A percentile compares a stretch with the other conserved stretches of the same genome.
Evolutionary conservation across 2,113 vertebrate species (phyloP).

Genomic region (Fulica atra): DNA sequence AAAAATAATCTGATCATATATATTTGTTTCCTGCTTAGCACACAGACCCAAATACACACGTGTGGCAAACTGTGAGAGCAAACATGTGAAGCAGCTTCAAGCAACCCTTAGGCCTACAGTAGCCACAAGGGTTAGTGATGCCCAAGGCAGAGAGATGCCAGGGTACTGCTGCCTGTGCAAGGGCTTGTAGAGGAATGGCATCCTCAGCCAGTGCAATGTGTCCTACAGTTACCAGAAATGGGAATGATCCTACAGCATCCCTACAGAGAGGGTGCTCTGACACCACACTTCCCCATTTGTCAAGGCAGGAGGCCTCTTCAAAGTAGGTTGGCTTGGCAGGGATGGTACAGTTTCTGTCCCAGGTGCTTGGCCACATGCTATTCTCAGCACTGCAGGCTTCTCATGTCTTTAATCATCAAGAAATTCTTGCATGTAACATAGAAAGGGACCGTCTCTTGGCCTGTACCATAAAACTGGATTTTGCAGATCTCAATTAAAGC

Average conservation of each 20-base stretch:
- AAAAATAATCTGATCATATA: background rate
- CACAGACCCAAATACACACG: background rate
- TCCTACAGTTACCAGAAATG: background rate
- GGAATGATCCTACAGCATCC: background rate
- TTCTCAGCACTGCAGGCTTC: background rate
- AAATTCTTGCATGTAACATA: background rate
- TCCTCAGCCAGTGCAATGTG: accelerated
- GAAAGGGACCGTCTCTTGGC: background rate
- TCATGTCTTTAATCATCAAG: accelerated
- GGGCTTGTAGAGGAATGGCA: background rate
- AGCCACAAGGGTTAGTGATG: background rate
- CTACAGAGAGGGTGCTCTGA: background rate
- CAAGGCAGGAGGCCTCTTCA: background rate
- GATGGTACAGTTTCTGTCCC: accelerated
- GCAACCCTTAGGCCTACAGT: background rate
- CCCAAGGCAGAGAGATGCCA: background rate
- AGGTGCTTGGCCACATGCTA: accelerated
- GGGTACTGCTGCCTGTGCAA: background rate
- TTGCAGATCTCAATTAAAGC: background rate
- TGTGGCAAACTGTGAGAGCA: background rate
- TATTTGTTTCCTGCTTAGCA: background rate
- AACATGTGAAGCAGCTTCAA: background rate
- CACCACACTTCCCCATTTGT: background rate
- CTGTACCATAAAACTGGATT: background rate
- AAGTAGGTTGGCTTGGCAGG: background rate